Base-by-base conservation (phyloP, 2,113 vertebrate species). In the Nothoprocta perdicaria region DNA sequence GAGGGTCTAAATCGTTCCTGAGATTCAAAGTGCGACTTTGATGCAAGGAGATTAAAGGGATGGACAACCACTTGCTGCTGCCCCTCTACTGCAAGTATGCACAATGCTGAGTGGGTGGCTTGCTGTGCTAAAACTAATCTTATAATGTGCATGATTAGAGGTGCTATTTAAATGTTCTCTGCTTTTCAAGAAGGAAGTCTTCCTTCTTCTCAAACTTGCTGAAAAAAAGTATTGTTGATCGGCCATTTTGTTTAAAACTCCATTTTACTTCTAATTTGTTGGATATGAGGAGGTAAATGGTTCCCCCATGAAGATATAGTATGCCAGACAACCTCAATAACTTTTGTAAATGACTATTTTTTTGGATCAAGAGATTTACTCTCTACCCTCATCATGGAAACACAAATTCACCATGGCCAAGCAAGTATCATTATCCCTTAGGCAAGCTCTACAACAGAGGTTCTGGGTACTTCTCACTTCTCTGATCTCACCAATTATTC, bases 401-500 rank as follows among this genome's bases (percentile, higher is more conserved):
- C 2, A 63, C 10, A 92, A 55, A 94, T 88, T 80, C 66, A 84
- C 83, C 31, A 13, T n/a, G 88, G 63, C 17, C 38, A 71, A 77
- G 50, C 41, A 62, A 86, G 72, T 58, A 89, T 46, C 8, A 22
- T 75, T 95, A 93, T 45, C 94, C 94, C 50, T 91, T 83, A 93
- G 93, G 94, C 88, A 94, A 94, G 33, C 60, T 93, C 33, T 50
- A 9, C 84, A 92, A 46, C 60, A 92, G 55, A 94, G 66, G 58
- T 43, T 88, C 72, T 82, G 63, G 60, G 81, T 85, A 84, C 75
- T 95, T 92, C 81, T 83, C 57, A 77, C 26, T 96, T 78, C 45
- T 96, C 94, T 95, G 87, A 95, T 96, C 88, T 95, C 91, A 33
- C 46, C 63, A 92, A 71, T 89, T 80, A 90, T 91, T 95, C 73